Evolutionary conservation across 2,113 vertebrate species (phyloP).

Genomic region (Sapayoa aenigma): DNA sequence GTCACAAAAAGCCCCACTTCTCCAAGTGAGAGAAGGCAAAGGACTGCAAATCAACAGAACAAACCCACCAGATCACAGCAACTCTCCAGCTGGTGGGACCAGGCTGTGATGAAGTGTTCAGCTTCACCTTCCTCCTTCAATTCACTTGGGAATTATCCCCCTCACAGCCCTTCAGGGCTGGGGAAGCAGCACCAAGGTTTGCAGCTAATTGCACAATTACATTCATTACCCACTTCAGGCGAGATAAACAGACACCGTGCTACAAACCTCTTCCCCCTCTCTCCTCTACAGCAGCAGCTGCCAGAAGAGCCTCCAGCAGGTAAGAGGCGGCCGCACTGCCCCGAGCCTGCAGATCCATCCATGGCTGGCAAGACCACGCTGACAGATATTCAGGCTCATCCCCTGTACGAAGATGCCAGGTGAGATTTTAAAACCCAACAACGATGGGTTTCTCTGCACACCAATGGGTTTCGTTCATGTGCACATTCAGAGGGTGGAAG

Average conservation of each 20-base stretch:
- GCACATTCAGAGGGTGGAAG: rapidly evolving
- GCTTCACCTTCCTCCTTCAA: not conserved
- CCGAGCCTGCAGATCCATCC: rapidly evolving
- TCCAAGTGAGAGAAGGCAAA: not conserved
- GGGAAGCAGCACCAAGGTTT: not conserved
- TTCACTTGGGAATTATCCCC: not conserved
- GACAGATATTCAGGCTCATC: not conserved
- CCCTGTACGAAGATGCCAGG: rapidly evolving
- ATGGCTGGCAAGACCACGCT: rapidly evolving
- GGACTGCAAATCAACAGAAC: not conserved
- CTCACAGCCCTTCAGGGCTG: rapidly evolving
- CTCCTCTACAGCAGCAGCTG: not conserved
- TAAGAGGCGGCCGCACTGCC: rapidly evolving
- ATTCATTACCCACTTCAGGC: not conserved
- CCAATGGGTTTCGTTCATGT: rapidly evolving
- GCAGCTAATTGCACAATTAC: not conserved
- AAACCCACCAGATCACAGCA: not conserved
- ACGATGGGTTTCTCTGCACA: rapidly evolving
- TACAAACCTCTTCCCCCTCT: not conserved
- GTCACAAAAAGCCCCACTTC: not conserved
- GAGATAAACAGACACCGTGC: not conserved
- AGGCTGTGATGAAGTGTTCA: not conserved
- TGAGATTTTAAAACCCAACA: not conserved
- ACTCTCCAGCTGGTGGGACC: not conserved
- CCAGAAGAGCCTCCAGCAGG: not conserved